Evolutionary conservation across 2,113 vertebrate genomes (phyloP), one percentile per base, ranked within the genome.

Genomic region (Rhipidura dahli): DNA sequence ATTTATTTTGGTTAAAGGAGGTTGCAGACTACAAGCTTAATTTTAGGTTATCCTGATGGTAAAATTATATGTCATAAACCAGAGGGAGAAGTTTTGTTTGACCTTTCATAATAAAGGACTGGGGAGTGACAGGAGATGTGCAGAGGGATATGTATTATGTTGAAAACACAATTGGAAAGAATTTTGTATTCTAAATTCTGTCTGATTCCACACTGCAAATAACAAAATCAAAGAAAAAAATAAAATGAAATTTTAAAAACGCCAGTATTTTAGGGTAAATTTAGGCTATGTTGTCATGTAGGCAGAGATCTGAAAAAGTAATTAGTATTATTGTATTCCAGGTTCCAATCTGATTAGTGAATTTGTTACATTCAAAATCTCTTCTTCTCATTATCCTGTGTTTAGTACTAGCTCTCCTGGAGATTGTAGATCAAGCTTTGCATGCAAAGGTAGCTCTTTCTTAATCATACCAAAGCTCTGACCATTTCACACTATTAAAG

Each of bases 1-100:
- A 73, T 86, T 82, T 90, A 59, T 86, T 96, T 93, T 94, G 90
- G 63, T 89, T 82, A 86, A 89, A 92, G 37, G 65, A 94, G 50
- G 53, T 57, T 90, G 72, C 37, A 88, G 69, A 35, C 42, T 88
- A 86, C 85, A 90, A 96, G 37, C 37, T 45, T 94, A 93, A 96
- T 97, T 94, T 91, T 80, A 92, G 83, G 63, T 87, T 95, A 56
- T 44, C 28, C 13, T 14, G 8, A 89, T 84, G 64, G 57, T 85
- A 93, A 92, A 94, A 89, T 93, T 89, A 54, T 7, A 85, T 77
- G 68, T 44, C 78, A 59, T 20, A 83, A 83, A 93, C 31, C 90
- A 73, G 56, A 85, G 15, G 27, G 21, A 87, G 27, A 92, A 60
- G 4, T 45, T 60, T 51, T 76, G 7, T 82, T 87, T 94, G 83